These are phyloP conservation scores for Drosophila pandora DNA, from an alignment of 1,140 invertebrate genomes.

Conservation along the genomic window DNA sequence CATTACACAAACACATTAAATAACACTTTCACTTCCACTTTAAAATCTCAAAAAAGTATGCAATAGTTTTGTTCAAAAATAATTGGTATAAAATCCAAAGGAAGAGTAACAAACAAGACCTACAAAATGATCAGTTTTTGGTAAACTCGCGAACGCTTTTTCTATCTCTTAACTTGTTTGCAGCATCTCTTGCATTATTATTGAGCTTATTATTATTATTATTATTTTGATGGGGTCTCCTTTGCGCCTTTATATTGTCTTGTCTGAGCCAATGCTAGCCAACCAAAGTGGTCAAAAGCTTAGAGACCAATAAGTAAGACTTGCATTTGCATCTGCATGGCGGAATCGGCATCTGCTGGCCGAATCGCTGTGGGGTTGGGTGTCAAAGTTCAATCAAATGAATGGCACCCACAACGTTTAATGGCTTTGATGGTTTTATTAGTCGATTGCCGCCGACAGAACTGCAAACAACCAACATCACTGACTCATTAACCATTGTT, in stretches of 20 bases:
- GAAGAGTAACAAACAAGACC: slow-evolving; percentile 16
- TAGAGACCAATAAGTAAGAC: slow-evolving; percentile 2
- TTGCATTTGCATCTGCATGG: slow-evolving; percentile 51
- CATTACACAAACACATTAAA: too few relatives aligned
- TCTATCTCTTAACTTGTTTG: slow-evolving; percentile 62
- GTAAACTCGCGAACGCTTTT: slow-evolving; percentile 59
- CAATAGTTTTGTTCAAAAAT: too few relatives aligned
- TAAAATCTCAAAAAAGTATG: too few relatives aligned
- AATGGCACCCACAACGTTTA: slow-evolving; percentile 81
- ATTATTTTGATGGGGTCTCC: slow-evolving; percentile 54
- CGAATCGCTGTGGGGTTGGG: slow-evolving; percentile 39
- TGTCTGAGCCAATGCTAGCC: slow-evolving; percentile 26
- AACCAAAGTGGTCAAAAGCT: slow-evolving; percentile 45
- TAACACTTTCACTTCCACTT: too few relatives aligned
- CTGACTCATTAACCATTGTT: slow-evolving; percentile 80
- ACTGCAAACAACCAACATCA: slow-evolving; percentile 30
- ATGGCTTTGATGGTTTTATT: slow-evolving; percentile 81
- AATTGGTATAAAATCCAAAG: too few relatives aligned
- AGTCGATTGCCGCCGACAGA: slow-evolving; percentile 64
- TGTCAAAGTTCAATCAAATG: slow-evolving; percentile 77
- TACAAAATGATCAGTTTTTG: slow-evolving; percentile 37
- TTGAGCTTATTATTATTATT: slow-evolving; percentile 73
- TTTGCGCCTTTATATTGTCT: slow-evolving; percentile 42
- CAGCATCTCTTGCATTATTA: slow-evolving; percentile 67
- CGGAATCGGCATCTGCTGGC: slow-evolving; percentile 23